phyloP scores from a whole-genome alignment of 2,113 vertebrate genomes.

The Pteropus alecto region DNA sequence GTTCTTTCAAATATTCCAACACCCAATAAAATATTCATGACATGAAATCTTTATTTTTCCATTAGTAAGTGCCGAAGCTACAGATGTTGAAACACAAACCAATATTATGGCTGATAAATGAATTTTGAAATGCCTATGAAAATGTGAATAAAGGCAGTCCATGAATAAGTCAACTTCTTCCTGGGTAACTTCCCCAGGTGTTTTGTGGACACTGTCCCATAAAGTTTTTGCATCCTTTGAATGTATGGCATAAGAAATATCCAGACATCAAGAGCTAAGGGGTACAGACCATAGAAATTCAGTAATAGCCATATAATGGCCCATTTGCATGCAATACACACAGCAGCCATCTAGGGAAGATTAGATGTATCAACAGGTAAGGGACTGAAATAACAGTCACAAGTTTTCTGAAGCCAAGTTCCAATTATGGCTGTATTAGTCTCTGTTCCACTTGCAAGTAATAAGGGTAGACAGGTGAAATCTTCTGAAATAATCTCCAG shows the following conservation, averaged over 20 bases:
- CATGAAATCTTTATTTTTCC: conserved; percentile 92
- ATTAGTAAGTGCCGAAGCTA: conserved; percentile 88
- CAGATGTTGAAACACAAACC: conserved; percentile 87
- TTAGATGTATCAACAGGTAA: conserved; percentile 87
- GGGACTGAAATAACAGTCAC: conserved; percentile 91
- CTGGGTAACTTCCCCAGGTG: conserved; percentile 83
- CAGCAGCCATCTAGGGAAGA: conserved; percentile 90
- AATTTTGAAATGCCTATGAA: conserved; percentile 93
- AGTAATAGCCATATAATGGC: conserved; percentile 74
- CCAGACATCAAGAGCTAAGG: conserved; percentile 79
- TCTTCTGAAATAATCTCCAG: conserved; percentile 81
- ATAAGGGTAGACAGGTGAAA: conserved; percentile 91
- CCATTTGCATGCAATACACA: conserved; percentile 89
- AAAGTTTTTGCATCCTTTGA: conserved; percentile 89
- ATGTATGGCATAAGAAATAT: conserved; percentile 88
- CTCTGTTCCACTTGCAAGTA: conserved; percentile 87
- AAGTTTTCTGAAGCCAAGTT: conserved; percentile 91
- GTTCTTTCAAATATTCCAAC: conserved; percentile 92
- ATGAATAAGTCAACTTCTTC: conserved; percentile 90
- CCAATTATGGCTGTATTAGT: conserved; percentile 84
- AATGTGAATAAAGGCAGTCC: conserved; percentile 89
- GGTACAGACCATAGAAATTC: conserved; percentile 91
- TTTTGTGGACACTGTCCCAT: conserved; percentile 87
- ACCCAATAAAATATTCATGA: conserved; percentile 86
- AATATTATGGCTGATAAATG: conserved; percentile 89